These are phyloP conservation scores for Amphiprion ocellaris DNA, from an alignment of 2,113 vertebrate genomes.

Conservation along the genomic window DNA sequence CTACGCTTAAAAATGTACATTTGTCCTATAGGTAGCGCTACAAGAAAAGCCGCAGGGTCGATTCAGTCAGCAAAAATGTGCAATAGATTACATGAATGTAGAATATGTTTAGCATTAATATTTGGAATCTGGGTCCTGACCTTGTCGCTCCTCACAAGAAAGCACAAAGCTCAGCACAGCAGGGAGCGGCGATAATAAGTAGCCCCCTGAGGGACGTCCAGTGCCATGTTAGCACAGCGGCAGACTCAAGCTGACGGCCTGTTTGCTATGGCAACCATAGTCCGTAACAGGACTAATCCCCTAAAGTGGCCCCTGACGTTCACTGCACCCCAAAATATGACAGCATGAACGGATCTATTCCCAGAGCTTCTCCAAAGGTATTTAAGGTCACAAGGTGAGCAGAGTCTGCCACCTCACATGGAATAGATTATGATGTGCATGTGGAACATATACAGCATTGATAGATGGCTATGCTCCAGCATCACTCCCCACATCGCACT, in stretches of 20 bases:
- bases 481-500: not conserved
- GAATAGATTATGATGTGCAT: conserved; percentile 15
- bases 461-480: not conserved
- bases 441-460: not conserved
- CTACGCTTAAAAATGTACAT: not conserved
- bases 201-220: not conserved
- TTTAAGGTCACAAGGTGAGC: not conserved
- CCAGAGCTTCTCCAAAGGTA: not conserved
- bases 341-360: not conserved
- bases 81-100: not conserved
- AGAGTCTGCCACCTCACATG: not conserved
- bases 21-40: not conserved
- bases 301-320: not conserved
- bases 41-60: not conserved
- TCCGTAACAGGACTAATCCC: not conserved
- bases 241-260: not conserved
- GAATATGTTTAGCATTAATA: conserved; percentile 11
- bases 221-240: not conserved
- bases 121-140: conserved; percentile 1
- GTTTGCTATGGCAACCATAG: not conserved
- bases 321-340: not conserved
- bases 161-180: conserved; percentile 14
- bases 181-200: not conserved
- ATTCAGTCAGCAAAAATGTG: not conserved
- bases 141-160: not conserved